Percentiles rank a stretch among this genome's conserved stretches.
phyloP scores from a whole-genome alignment of 2,888 invertebrate genomes.

The Hypomecis punctinalis region DNA sequence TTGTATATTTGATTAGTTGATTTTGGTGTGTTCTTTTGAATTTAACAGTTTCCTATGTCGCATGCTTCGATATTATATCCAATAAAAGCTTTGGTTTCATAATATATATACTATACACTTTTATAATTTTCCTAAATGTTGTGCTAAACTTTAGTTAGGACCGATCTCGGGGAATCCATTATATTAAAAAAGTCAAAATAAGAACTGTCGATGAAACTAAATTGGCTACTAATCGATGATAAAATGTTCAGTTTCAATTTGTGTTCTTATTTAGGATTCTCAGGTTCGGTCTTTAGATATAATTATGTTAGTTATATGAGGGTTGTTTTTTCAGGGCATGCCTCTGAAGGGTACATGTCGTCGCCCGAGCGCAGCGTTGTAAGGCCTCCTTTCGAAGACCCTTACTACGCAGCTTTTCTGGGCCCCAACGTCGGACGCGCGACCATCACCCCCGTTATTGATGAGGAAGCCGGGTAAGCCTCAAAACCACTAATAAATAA shows the following conservation, averaged over 20 bases:
- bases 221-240: neutral
- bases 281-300: conserved; percentile 1
- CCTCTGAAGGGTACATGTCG: conserved; percentile 90
- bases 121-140: conserved; percentile 5
- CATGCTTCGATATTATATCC: conserved; percentile 40
- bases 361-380: conserved; percentile 92
- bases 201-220: too few relatives aligned
- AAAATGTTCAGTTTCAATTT: neutral
- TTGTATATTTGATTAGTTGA: conserved; percentile 4
- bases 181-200: neutral
- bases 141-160: conserved; percentile 1
- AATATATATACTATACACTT: neutral
- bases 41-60: conserved; percentile 18
- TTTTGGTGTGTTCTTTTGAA: neutral
- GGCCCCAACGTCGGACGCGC: conserved; percentile 87
- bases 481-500: neutral
- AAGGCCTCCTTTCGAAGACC: conserved; percentile 92
- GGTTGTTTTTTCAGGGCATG: conserved; percentile 56
- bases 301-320: neutral
- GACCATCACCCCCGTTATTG: conserved; percentile 94
- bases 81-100: conserved; percentile 1
- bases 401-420: conserved; percentile 93
- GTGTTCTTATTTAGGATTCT: neutral
- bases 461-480: conserved; percentile 92
- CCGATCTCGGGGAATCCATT: conserved; percentile 6